Evolutionary conservation across 2,888 invertebrate genomes (phyloP).

Genomic region (Apotomis betuletana): DNA sequence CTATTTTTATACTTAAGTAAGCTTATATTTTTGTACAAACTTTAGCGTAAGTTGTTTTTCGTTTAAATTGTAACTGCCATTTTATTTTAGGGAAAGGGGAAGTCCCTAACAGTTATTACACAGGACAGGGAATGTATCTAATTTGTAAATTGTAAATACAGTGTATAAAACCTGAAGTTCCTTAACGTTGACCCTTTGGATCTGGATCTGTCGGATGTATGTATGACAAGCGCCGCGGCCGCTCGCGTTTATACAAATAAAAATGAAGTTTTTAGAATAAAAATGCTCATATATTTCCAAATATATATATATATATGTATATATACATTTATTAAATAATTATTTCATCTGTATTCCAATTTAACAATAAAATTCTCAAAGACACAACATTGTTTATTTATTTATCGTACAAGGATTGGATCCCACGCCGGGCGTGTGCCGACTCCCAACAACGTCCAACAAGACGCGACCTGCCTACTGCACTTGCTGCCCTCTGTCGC

Average conservation of each 20-base stretch:
- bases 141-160: not conserved
- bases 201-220: not conserved
- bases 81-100: conserved; percentile 12
- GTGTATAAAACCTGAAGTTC: no score
- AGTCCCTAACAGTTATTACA: not conserved
- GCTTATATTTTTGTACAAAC: conserved; percentile 33
- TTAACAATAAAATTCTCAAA: conserved; percentile 84
- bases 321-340: conserved; percentile 84
- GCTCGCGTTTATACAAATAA: conserved; percentile 14
- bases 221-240: not conserved
- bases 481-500: no score
- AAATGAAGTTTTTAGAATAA: conserved; percentile 47
- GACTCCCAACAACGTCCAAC: not conserved
- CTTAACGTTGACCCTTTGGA: no score
- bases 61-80: conserved; percentile 25
- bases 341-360: conserved; percentile 83
- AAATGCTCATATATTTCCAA: conserved; percentile 75
- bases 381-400: conserved; percentile 82
- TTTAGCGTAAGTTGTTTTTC: conserved; percentile 41
- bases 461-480: not conserved
- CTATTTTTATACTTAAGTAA: conserved; percentile 42
- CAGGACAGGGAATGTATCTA: not conserved
- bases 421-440: conserved; percentile 48
- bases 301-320: conserved; percentile 80
- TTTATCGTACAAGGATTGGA: conserved; percentile 74